Percentiles rank a stretch among this genome's conserved stretches.
phyloP scores from a whole-genome alignment of 2,113 vertebrate species.

The Melierax canorus region DNA sequence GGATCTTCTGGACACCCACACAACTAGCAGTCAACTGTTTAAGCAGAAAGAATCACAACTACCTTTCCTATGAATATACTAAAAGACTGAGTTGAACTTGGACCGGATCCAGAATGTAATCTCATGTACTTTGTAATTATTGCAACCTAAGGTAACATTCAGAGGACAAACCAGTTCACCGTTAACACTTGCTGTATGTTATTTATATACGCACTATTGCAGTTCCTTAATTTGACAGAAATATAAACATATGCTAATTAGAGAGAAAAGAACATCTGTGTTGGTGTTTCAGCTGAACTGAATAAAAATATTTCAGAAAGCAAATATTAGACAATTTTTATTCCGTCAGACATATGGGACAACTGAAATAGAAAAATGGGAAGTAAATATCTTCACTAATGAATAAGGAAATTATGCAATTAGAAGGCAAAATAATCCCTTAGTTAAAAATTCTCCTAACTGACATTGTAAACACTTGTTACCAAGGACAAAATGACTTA shows the following conservation, averaged over 20 bases:
- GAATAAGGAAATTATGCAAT: slow-evolving; percentile 23
- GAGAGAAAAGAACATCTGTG: slow-evolving; percentile 41
- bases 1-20: background rate
- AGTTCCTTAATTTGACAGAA: slow-evolving; percentile 17
- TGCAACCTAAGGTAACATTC: background rate
- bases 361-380: slow-evolving; percentile 26
- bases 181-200: background rate
- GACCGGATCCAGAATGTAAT: background rate
- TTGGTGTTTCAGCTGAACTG: slow-evolving; percentile 14
- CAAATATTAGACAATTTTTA: slow-evolving; percentile 22
- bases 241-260: slow-evolving; percentile 18
- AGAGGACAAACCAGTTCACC: background rate
- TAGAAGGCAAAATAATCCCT: slow-evolving; percentile 5
- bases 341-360: background rate
- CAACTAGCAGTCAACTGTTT: background rate
- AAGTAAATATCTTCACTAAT: slow-evolving; percentile 27
- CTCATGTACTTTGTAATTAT: background rate
- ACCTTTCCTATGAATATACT: background rate
- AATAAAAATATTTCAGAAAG: slow-evolving; percentile 32
- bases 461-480: slow-evolving; percentile 9
- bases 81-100: background rate
- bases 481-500: slow-evolving; percentile 17
- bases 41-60: background rate
- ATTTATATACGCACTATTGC: background rate
- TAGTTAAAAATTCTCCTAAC: slow-evolving; percentile 8